Evolutionary conservation across 2,888 invertebrate species (phyloP), one percentile per base, ranked within the genome.

Genomic region (Allophyes oxyacanthae): DNA sequence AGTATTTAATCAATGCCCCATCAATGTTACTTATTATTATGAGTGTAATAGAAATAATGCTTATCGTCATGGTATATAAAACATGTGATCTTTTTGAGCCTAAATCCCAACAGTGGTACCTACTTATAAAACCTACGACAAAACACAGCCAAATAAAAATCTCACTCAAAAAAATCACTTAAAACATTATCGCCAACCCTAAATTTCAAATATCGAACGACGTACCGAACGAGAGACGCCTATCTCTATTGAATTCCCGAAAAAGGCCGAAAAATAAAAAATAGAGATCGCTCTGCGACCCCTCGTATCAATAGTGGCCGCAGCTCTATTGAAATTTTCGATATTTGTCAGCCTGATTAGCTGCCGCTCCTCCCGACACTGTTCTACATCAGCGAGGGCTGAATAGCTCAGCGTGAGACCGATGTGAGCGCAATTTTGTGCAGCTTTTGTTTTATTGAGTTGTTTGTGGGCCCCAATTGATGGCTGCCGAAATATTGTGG

Each of bases 271-370:
- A 86, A 88, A 91, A 90, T 86, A 90, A 92, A 88, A 79, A 81
- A 72, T 60, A 72, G 71, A 61, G 72, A 74, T 75, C 69, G 79
- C 75, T 74, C 71, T 78, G 77, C 80, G 72, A 79, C 78, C 84
- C 84, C 83, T 84, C 87, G 83, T 83, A 83, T 84, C 81, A 88
- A 89, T 90, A 88, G 89, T 87, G 79, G 83, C 78, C 73, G 83
- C 75, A 82, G 80, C 77, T 83, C 87, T 80, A 90, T 92, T 90
- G 90, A 92, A 89, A 88, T 85, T 60, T 82, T 85, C 81, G 88
- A 83, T 91, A 89, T 91, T 92, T 93, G 91, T 91, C 91, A 89
- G 91, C 86, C 89, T 93, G 92, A 94, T 94, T 94, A 94, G 93
- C 94, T 78, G 66, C 72, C 79, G 75, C 79, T 82, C 85, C 84